phyloP scores from a whole-genome alignment of 2,888 invertebrate genomes.

The Elysia crispata region DNA sequence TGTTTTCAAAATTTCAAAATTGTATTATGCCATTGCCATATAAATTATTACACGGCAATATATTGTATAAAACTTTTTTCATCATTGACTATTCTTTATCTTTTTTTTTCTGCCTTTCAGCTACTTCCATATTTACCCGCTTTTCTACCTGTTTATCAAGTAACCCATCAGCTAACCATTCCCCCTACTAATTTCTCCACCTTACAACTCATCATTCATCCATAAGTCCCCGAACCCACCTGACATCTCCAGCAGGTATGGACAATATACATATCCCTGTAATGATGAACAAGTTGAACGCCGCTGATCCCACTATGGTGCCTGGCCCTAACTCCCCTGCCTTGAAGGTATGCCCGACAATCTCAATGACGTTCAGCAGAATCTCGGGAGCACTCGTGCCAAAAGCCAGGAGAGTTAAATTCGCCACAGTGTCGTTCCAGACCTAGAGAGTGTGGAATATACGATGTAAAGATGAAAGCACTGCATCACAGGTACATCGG shows the following conservation, averaged over 20 bases:
- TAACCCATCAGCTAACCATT: too few relatives aligned
- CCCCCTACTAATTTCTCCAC: too few relatives aligned
- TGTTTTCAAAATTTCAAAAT: too few relatives aligned
- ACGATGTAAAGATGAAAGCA: background rate
- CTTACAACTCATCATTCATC: too few relatives aligned
- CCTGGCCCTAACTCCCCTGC: slow-evolving; percentile 80
- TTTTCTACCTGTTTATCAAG: too few relatives aligned
- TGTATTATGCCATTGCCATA: too few relatives aligned
- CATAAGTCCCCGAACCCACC: slow-evolving; percentile 61
- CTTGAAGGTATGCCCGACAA: slow-evolving; percentile 74
- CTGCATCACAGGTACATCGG: background rate
- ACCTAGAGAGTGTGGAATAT: slow-evolving; percentile 18
- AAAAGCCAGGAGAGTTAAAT: slow-evolving; percentile 81
- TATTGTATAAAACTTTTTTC: too few relatives aligned
- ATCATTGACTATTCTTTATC: too few relatives aligned
- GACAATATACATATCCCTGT: slow-evolving; percentile 80
- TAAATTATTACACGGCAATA: too few relatives aligned
- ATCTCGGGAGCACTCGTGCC: slow-evolving; percentile 82
- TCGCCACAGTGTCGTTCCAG: slow-evolving; percentile 82
- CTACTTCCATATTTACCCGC: too few relatives aligned
- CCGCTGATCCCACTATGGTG: slow-evolving; percentile 82
- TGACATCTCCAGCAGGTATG: slow-evolving; percentile 77
- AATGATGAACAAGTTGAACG: slow-evolving; percentile 81
- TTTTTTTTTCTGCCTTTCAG: too few relatives aligned
- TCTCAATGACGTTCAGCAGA: slow-evolving; percentile 80